phyloP scores from a whole-genome alignment of 35 echinoderm and acorn worm genomes.

The Lytechinus variegatus region DNA sequence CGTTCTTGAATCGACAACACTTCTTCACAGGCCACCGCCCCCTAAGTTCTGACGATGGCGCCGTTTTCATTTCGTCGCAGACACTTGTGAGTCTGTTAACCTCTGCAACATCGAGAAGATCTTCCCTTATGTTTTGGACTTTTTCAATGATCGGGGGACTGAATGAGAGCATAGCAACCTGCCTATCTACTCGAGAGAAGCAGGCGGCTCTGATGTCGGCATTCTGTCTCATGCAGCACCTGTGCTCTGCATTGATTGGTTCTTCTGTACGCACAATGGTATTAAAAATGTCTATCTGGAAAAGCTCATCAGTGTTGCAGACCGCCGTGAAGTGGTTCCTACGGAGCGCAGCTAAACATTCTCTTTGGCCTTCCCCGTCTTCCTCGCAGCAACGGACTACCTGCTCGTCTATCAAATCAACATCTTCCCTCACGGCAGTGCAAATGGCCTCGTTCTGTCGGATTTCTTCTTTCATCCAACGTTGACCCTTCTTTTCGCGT shows the following conservation, averaged over 20 bases:
- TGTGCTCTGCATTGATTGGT: not conserved
- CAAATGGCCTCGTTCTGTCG: constrained; percentile 42
- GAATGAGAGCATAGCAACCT: constrained; percentile 22
- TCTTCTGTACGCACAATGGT: not conserved
- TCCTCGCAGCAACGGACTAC: constrained; percentile 17
- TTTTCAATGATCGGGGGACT: not conserved
- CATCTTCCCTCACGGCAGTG: not conserved
- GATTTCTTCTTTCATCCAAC: constrained; percentile 12
- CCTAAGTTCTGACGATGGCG: not conserved
- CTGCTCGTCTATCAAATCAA: not conserved
- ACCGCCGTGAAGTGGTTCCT: not conserved
- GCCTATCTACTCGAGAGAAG: not conserved
- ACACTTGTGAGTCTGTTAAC: not conserved
- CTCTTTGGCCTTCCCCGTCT: not conserved
- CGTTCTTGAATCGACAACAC: not conserved
- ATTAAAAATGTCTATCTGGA: constrained; percentile 5
- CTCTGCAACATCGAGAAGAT: constrained; percentile 12
- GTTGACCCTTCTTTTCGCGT: not conserved
- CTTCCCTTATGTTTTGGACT: not conserved
- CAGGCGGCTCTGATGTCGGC: constrained; percentile 29
- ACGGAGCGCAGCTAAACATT: constrained; percentile 23
- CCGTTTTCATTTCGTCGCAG: not conserved
- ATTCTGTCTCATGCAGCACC: constrained; percentile 31
- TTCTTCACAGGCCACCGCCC: constrained; percentile 18
- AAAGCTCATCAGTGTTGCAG: not conserved